Conservation (phyloP, 1,140 invertebrate species). For the Laodelphax striatellus region DNA sequence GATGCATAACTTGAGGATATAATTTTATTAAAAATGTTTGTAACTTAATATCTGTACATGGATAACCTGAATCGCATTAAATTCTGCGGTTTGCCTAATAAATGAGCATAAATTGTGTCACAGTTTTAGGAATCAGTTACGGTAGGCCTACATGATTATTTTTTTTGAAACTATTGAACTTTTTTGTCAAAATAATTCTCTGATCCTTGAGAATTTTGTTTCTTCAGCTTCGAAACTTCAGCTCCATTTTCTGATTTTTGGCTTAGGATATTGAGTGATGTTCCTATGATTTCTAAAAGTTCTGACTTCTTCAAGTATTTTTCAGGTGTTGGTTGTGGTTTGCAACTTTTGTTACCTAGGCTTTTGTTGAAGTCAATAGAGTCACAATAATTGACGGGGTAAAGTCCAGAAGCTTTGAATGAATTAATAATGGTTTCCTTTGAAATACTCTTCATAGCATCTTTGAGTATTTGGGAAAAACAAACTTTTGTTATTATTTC, state of each 20-base stretch:
- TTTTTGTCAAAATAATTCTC: too few relatives aligned
- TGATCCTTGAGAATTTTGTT: too few relatives aligned
- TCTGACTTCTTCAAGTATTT: neutral
- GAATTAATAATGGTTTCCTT: neutral
- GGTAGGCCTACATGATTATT: too few relatives aligned
- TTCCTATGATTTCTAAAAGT: neutral
- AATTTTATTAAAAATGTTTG: too few relatives aligned
- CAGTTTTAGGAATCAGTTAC: too few relatives aligned
- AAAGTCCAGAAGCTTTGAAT: constrained; percentile 1
- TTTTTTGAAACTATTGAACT: too few relatives aligned
- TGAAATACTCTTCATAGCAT: neutral
- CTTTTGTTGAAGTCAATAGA: neutral
- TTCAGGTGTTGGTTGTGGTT: neutral
- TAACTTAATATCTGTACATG: too few relatives aligned
- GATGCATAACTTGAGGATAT: too few relatives aligned
- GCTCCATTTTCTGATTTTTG: neutral
- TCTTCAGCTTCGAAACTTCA: too few relatives aligned
- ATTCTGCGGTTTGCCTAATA: too few relatives aligned
- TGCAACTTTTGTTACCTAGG: neutral
- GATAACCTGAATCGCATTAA: too few relatives aligned
- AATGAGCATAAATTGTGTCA: too few relatives aligned
- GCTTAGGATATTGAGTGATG: neutral
- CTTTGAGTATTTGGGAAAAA: neutral
- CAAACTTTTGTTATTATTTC: constrained; percentile 3
- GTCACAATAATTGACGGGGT: neutral